These are phyloP conservation scores for Petroica traversi DNA, from an alignment of 2,113 vertebrate species.

Conservation along the genomic window DNA sequence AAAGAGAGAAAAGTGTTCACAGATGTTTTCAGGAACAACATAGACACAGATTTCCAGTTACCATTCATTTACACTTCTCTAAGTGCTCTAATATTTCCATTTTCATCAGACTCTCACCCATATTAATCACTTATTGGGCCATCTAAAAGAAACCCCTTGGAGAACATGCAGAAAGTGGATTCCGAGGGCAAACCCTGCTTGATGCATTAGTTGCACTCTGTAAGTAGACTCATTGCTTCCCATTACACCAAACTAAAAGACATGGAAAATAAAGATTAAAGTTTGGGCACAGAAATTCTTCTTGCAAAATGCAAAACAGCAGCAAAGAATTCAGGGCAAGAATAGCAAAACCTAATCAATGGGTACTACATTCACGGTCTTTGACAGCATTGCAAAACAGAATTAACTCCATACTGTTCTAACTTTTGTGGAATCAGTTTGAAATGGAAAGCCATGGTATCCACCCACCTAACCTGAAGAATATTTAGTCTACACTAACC, in stretches of 20 bases:
- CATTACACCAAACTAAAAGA: neutral
- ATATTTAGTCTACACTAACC: neutral
- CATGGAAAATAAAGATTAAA: neutral
- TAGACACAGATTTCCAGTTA: neutral
- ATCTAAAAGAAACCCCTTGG: neutral
- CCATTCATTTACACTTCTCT: neutral
- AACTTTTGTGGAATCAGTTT: neutral
- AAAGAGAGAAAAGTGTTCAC: neutral
- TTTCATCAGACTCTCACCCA: neutral
- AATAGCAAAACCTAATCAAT: neutral
- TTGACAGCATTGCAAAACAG: neutral
- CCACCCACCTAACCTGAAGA: neutral
- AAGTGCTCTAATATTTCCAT: accelerated
- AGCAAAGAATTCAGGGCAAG: neutral
- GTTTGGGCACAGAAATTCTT: neutral
- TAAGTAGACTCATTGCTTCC: neutral
- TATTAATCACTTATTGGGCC: neutral
- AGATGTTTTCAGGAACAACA: neutral
- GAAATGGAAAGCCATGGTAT: neutral
- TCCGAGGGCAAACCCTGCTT: neutral
- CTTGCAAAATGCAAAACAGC: neutral
- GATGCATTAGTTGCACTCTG: neutral
- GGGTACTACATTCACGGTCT: neutral
- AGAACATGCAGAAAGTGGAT: neutral
- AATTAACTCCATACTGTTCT: neutral